Percentiles rank a stretch among this genome's conserved stretches.
Conservation (phyloP, 2,888 invertebrate genomes). For the Thymelicus lineola region DNA sequence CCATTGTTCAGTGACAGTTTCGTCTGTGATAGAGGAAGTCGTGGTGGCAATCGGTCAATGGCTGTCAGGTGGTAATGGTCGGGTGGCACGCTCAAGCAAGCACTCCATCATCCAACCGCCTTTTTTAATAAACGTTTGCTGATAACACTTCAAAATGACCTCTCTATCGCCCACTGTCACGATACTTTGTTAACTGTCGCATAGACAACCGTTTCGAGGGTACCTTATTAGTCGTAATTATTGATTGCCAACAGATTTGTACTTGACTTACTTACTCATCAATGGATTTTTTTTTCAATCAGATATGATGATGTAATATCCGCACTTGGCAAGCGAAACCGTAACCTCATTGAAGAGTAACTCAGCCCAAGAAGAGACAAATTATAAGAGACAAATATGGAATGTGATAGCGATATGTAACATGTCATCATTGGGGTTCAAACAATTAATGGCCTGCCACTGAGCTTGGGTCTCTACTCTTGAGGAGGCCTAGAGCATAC, state of each 20-base stretch:
- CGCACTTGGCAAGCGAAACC: no score
- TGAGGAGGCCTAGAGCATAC: no score
- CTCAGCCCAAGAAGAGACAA: no score
- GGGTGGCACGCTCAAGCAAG: slow-evolving; percentile 53
- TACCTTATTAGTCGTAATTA: slow-evolving; percentile 16
- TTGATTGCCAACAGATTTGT: background rate
- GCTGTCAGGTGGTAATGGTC: slow-evolving; percentile 79
- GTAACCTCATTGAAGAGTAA: no score
- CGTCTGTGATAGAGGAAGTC: slow-evolving; percentile 66
- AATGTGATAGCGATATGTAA: no score
- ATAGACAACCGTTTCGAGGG: slow-evolving; percentile 52
- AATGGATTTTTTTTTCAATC: background rate
- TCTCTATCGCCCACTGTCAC: slow-evolving; percentile 59
- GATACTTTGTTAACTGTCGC: slow-evolving; percentile 66
- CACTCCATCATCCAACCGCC: slow-evolving; percentile 74
- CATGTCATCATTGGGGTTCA: no score
- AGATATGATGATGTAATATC: no score
- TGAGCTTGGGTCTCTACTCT: no score
- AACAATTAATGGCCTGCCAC: no score
- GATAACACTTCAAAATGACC: slow-evolving; percentile 58
- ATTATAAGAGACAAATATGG: no score
- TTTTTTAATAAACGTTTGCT: slow-evolving; percentile 70
- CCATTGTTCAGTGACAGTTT: slow-evolving; percentile 79
- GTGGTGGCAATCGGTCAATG: slow-evolving; percentile 73
- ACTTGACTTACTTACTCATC: background rate